Base-by-base conservation (phyloP, 2,888 invertebrate genomes). In the Mythimna pallens region DNA sequence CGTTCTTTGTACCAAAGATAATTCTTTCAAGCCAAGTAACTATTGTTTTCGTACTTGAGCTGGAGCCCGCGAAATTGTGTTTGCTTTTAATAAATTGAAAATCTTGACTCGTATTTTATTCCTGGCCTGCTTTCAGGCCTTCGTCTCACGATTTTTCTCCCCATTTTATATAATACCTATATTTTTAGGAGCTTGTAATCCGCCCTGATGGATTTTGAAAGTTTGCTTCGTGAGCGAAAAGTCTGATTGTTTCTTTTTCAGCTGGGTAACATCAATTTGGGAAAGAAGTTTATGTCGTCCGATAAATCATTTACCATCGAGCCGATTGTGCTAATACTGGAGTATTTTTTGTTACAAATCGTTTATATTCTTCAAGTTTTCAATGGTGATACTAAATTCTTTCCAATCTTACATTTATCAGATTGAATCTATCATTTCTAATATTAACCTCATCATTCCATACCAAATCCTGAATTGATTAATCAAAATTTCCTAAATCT, bases 1-100 rank as follows among this genome's bases (percentile, higher is more conserved):
- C 47, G 36, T 66, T n/a, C 20, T 55, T 65, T 69, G 57, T 34
- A 70, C 83, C 80, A 73, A 63, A 78, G 73, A 71, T 80, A 86
- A 80, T 86, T 85, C 86, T 83, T 85, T 81, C 79, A 78, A 88
- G 80, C 78, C 80, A 85, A 87, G 84, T 84, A 89, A 88, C 90
- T 89, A 90, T 90, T 90, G 90, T 90, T 91, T 90, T 88, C 87
- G 72, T 86, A 83, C 86, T 82, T 85, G 84, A 87, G 86, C 83
- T 81, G 73, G 71, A 86, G 83, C 87, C 89, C 76, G 85, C 87
- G 81, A 91, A 91, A 90, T 92, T 91, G 89, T 90, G 89, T 92
- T 92, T 92, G 89, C 89, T 87, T 92, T 92, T 93, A 91, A 93
- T 92, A 93, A 93, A 94, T 92, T 92, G 92, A 91, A 93, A 93